A percentile compares a stretch with the other conserved stretches of the same genome.
Evolutionary conservation across 2,113 vertebrate genomes (phyloP).

Genomic region (Climacteris rufus): DNA sequence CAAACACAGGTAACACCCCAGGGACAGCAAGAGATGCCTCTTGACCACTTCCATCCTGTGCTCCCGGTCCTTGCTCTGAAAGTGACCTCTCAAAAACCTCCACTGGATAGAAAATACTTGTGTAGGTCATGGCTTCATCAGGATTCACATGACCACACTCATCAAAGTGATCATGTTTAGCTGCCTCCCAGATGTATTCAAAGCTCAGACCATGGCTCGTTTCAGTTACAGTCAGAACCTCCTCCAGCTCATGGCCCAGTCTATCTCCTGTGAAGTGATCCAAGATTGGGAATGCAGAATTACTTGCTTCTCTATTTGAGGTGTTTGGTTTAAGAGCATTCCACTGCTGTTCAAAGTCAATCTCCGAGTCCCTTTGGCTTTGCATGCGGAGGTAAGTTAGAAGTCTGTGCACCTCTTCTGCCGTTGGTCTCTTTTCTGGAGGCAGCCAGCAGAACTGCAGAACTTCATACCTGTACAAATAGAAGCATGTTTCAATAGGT

Average conservation of each 20-base stretch:
- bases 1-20: constrained; percentile 89
- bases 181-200: constrained; percentile 95
- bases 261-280: constrained; percentile 87
- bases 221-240: constrained; percentile 93
- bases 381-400: constrained; percentile 94
- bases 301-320: constrained; percentile 77
- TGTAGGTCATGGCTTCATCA: constrained; percentile 85
- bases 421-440: constrained; percentile 87
- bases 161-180: constrained; percentile 92
- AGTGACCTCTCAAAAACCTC: constrained; percentile 84
- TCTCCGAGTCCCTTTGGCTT: constrained; percentile 88
- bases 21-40: constrained; percentile 69
- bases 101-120: constrained; percentile 90
- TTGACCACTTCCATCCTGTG: constrained; percentile 62
- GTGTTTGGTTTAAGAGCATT: constrained; percentile 88
- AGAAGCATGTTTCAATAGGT: neutral
- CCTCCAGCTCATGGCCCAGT: constrained; percentile 89
- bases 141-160: constrained; percentile 71
- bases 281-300: constrained; percentile 91
- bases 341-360: constrained; percentile 95
- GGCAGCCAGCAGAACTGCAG: constrained; percentile 95
- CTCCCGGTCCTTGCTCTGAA: constrained; percentile 70
- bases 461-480: constrained; percentile 86
- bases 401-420: constrained; percentile 92
- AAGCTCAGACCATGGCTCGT: constrained; percentile 96